A percentile compares a stretch with the other conserved stretches of the same genome.
These are phyloP conservation scores for Ochropleura plecta DNA, from an alignment of 2,888 invertebrate genomes.

Conservation along the genomic window DNA sequence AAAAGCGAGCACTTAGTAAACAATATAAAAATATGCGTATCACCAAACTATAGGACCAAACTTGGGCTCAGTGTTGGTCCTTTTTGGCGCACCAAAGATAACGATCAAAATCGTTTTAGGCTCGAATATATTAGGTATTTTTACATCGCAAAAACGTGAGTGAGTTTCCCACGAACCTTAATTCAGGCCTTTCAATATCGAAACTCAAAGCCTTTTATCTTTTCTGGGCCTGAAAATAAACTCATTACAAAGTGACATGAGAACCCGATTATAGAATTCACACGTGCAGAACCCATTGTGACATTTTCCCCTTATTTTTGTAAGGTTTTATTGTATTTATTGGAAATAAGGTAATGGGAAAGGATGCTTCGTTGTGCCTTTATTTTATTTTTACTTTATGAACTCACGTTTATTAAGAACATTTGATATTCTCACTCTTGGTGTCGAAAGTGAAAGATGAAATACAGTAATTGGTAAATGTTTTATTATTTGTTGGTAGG, in stretches of 20 bases:
- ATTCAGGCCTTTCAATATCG: conserved; percentile 69
- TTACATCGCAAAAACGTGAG: conserved; percentile 56
- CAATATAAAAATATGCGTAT: background rate
- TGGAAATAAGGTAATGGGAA: conserved; percentile 47
- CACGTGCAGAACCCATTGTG: conserved; percentile 58
- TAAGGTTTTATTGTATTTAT: conserved; percentile 64
- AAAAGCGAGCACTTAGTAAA: background rate
- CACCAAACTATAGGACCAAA: conserved; percentile 3
- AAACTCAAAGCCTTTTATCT: conserved; percentile 70
- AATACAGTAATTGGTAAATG: background rate
- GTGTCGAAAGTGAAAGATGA: background rate
- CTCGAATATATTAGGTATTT: conserved; percentile 55
- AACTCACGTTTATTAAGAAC: conserved; percentile 40
- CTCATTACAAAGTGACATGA: conserved; percentile 73
- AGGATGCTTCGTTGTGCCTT: conserved; percentile 32
- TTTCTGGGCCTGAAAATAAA: conserved; percentile 67
- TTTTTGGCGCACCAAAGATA: conserved; percentile 38
- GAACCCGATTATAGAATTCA: conserved; percentile 66
- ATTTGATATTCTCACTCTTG: conserved; percentile 20
- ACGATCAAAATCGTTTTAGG: conserved; percentile 53
- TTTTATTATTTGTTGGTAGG: background rate
- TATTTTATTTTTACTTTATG: conserved; percentile 44
- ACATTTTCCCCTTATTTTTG: conserved; percentile 46
- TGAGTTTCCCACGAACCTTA: conserved; percentile 54
- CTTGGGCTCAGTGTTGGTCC: conserved; percentile 13